Conservation (phyloP, 1,140 invertebrate species). For the Tetragnatha versicolor region DNA sequence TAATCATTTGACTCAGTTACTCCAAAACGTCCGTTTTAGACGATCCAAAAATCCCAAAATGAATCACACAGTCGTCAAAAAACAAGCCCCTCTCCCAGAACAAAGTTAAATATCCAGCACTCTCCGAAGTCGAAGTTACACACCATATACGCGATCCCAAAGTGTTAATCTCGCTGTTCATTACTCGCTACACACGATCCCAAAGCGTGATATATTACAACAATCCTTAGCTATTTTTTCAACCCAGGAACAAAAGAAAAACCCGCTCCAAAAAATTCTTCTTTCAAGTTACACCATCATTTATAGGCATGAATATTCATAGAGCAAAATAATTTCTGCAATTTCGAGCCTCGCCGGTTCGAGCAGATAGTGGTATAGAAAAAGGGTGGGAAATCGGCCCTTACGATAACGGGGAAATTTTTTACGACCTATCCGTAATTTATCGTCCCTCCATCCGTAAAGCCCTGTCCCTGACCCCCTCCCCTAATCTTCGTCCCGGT, state of each 20-base stretch:
- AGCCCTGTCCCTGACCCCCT: conserved; percentile 43
- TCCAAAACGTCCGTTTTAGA: too few relatives aligned
- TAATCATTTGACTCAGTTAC: too few relatives aligned
- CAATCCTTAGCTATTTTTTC: not conserved
- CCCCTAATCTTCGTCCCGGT: conserved; percentile 38
- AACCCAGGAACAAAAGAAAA: conserved; percentile 6
- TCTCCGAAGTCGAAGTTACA: conserved; percentile 1
- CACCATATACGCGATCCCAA: not conserved
- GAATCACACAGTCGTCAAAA: too few relatives aligned
- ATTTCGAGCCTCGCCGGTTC: conserved; percentile 36
- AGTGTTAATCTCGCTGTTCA: conserved; percentile 8
- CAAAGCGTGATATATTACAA: not conserved
- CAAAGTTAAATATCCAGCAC: too few relatives aligned
- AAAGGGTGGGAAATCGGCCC: conserved; percentile 30
- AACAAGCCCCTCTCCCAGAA: too few relatives aligned
- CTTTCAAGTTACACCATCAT: conserved; percentile 45
- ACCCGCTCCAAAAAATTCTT: not conserved
- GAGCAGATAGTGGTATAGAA: conserved; percentile 29
- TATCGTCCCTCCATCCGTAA: conserved; percentile 55
- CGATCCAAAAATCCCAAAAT: too few relatives aligned
- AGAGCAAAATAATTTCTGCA: conserved; percentile 53
- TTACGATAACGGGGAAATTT: conserved; percentile 50
- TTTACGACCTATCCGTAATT: conserved; percentile 54
- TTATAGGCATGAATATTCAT: conserved; percentile 52
- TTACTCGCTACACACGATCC: not conserved